Percentiles rank a stretch among this genome's conserved stretches.
phyloP scores from a whole-genome alignment of 2,797 vertebrate genomes.

The Phalanger gymnotis region DNA sequence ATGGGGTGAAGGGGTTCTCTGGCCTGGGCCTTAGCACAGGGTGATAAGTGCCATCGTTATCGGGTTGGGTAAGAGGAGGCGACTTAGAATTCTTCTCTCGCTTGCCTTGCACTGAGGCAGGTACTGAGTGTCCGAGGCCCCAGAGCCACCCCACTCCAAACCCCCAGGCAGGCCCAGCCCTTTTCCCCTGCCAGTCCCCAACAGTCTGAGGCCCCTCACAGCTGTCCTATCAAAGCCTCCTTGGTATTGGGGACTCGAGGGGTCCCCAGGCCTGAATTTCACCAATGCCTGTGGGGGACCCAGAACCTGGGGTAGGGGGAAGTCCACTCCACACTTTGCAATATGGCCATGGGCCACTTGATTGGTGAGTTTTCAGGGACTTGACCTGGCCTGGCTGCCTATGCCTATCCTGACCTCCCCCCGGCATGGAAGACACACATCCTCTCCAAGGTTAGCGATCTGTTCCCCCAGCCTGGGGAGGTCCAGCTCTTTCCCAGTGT shows the following conservation, averaged over 20 bases:
- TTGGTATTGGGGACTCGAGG: constrained; percentile 56
- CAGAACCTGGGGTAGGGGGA: constrained; percentile 32
- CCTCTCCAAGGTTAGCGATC: neutral
- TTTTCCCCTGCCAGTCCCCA: neutral
- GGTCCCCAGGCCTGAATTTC: constrained; percentile 60
- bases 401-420: neutral
- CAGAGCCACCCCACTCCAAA: neutral
- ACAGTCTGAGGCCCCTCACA: neutral
- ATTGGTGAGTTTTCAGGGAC: neutral
- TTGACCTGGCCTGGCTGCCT: neutral
- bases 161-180: neutral
- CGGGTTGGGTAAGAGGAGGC: neutral
- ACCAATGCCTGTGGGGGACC: constrained; percentile 58
- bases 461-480: neutral
- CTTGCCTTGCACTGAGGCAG: neutral
- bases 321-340: neutral
- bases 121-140: neutral
- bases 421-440: neutral
- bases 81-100: neutral
- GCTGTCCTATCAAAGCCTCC: neutral
- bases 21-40: neutral
- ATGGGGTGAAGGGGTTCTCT: constrained; percentile 53
- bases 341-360: neutral
- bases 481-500: neutral
- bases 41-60: neutral